These are phyloP conservation scores for Diaperis boleti DNA, from an alignment of 2,888 invertebrate species.

Conservation along the genomic window DNA sequence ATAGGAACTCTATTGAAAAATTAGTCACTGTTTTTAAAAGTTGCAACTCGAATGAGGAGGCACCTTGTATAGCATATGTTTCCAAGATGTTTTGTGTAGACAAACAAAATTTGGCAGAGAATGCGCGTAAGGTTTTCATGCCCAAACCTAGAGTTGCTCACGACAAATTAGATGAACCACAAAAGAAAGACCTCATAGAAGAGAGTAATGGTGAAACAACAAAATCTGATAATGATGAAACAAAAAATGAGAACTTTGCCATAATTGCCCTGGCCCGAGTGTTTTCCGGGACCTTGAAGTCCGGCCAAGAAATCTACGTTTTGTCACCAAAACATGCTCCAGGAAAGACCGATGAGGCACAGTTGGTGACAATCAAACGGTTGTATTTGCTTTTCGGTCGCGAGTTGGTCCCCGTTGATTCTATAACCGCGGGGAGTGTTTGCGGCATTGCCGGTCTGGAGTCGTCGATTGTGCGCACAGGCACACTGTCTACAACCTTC, in stretches of 20 bases:
- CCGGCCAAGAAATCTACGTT: constrained; percentile 84
- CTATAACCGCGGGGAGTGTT: constrained; percentile 91
- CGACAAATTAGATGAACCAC: too few relatives aligned
- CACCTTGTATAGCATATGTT: constrained; percentile 79
- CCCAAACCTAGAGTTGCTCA: constrained; percentile 68
- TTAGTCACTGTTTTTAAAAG: constrained; percentile 52
- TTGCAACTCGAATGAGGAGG: constrained; percentile 65
- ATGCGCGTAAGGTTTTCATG: constrained; percentile 82
- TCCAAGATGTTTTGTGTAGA: constrained; percentile 94
- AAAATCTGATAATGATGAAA: constrained; percentile 23
- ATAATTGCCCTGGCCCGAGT: constrained; percentile 94
- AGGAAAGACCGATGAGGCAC: constrained; percentile 64
- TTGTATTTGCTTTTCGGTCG: constrained; percentile 94
- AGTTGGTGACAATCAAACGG: constrained; percentile 75
- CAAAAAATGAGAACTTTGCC: constrained; percentile 41
- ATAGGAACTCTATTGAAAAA: constrained; percentile 79
- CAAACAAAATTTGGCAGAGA: constrained; percentile 80
- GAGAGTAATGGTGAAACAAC: not conserved
- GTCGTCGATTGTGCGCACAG: constrained; percentile 87
- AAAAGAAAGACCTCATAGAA: too few relatives aligned
- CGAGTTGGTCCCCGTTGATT: constrained; percentile 83
- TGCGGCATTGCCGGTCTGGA: constrained; percentile 90
- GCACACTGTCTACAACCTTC: constrained; percentile 85
- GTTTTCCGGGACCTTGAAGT: constrained; percentile 86
- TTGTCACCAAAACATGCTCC: constrained; percentile 93